Conservation (phyloP, 2,113 vertebrate genomes). For the Cygnus atratus region DNA sequence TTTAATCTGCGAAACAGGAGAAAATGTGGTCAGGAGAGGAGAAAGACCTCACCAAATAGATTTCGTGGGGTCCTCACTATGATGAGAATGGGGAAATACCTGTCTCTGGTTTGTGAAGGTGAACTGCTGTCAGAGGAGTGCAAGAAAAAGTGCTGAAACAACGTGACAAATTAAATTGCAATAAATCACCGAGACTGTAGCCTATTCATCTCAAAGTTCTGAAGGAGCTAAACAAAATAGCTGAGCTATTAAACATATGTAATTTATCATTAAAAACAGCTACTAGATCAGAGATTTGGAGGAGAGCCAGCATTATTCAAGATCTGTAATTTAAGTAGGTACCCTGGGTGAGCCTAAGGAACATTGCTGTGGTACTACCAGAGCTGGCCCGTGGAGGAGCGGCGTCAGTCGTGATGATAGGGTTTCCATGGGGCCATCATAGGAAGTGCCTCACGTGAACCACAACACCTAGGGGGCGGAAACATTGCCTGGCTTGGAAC, state of each 20-base stretch:
- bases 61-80: not conserved
- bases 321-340: slow-evolving; percentile 62
- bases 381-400: not conserved
- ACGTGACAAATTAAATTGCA: slow-evolving; percentile 78
- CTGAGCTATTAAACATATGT: slow-evolving; percentile 73
- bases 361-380: not conserved
- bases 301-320: slow-evolving; percentile 30
- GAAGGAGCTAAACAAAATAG: slow-evolving; percentile 76
- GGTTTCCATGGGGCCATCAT: not conserved
- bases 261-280: slow-evolving; percentile 74
- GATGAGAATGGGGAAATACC: slow-evolving; percentile 57
- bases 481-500: not conserved
- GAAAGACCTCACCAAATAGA: slow-evolving; percentile 25
- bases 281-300: slow-evolving; percentile 67
- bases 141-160: slow-evolving; percentile 70
- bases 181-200: slow-evolving; percentile 77
- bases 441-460: fast-evolving
- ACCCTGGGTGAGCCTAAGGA: not conserved
- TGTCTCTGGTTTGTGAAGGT: slow-evolving; percentile 65
- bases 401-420: not conserved
- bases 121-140: slow-evolving; percentile 47
- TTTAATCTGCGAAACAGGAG: slow-evolving; percentile 37
- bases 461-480: not conserved
- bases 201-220: slow-evolving; percentile 74
- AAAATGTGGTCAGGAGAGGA: slow-evolving; percentile 44